Conservation (phyloP, 2,797 vertebrate genomes). For the Sebastes kiyomatsui region DNA sequence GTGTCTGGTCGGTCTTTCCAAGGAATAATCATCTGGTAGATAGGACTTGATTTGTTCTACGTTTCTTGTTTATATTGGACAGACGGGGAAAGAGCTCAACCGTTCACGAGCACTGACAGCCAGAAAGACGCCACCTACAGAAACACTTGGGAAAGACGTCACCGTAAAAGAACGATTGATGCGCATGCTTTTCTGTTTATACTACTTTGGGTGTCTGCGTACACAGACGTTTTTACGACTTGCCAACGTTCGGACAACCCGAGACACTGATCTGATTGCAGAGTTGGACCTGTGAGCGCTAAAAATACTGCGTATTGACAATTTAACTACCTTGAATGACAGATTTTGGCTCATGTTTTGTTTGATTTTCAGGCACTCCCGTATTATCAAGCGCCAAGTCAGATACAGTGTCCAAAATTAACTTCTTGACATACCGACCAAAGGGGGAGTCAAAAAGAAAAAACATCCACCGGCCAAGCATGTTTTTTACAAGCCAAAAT, state of each 20-base stretch:
- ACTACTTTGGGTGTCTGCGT: not conserved
- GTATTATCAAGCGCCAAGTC: not conserved
- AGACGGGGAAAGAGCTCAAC: not conserved
- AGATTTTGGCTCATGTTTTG: not conserved
- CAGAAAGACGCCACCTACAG: not conserved
- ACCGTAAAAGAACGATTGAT: not conserved
- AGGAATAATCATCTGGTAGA: conserved; percentile 28
- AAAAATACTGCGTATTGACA: not conserved
- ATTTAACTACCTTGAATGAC: not conserved
- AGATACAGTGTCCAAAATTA: not conserved
- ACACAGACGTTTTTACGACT: not conserved
- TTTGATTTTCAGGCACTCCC: not conserved
- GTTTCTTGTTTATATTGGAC: conserved; percentile 25
- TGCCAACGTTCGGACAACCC: not conserved
- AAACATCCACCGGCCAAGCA: not conserved
- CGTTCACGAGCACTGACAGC: not conserved
- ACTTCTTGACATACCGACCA: not conserved
- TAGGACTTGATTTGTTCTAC: conserved; percentile 23
- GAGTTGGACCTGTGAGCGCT: not conserved
- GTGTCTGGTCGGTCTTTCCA: conserved; percentile 23
- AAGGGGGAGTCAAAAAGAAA: not conserved
- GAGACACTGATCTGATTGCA: not conserved
- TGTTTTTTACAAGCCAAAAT: not conserved
- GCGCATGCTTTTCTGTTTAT: not conserved
- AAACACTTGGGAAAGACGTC: not conserved